Base-by-base conservation (phyloP, 2,888 invertebrate species). In the Chaitophorus viminalis region DNA sequence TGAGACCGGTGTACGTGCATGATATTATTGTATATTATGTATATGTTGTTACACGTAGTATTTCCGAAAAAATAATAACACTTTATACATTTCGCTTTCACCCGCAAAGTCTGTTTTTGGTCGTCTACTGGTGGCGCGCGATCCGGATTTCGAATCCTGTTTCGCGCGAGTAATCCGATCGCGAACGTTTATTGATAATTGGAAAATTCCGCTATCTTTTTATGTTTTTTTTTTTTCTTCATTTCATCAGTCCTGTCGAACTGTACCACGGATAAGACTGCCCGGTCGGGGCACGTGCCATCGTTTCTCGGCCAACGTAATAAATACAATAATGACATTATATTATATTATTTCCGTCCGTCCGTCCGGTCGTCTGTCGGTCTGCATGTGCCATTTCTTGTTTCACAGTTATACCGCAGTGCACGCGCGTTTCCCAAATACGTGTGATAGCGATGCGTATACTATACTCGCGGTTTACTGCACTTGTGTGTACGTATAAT, bases 91-190 rank as follows among this genome's bases (percentile, higher is more conserved):
- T 75, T 75, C 36, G n/a, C 75, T 75, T 75, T 75, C 75, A 75
- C 75, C 75, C 36, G 29, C 33, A 1, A 21, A 4, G 9, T n/a
- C 21, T 39, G 18, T 36, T 39, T 70, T 31, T 17, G 29, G 70
- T 70, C 29, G 11, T 31, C 31, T 8, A 8, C 0, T 3, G n/a
- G 29, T 68, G 4, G 36, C 11, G 17, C 14, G 9, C n/a, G 78
- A 78, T 36, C 60, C 21, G 33, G 33, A 36, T 78, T 78, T 33
- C 78, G 60, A 78, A 60, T 78, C 60, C 78, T 31, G 78, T 78
- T 78, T 60, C 6, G 33, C 6, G 33, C 14, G 33, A 33, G 6
- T 78, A 21, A 54, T 78, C n/a, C 33, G 60, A 78, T 31, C 25
- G 36, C n/a, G 25, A 25, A 21, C n/a, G 14, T 54, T 52, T 52